Percentiles rank a stretch among this genome's conserved stretches.
Conservation (phyloP, 2,888 invertebrate genomes). For the Mythimna ferrago region DNA sequence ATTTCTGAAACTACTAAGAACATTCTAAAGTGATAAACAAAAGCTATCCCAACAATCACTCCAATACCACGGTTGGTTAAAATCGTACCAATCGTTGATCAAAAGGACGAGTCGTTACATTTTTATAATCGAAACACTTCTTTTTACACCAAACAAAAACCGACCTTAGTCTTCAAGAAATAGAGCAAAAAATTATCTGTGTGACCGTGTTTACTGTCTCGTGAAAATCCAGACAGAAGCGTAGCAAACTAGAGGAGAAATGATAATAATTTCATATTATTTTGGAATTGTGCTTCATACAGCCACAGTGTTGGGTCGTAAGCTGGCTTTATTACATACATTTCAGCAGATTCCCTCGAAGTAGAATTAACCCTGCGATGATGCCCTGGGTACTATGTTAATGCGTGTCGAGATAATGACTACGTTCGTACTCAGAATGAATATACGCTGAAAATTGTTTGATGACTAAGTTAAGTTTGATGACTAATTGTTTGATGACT, state of each 20-base stretch:
- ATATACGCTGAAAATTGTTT: slow-evolving; percentile 53
- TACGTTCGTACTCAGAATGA: slow-evolving; percentile 35
- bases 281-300: slow-evolving; percentile 66
- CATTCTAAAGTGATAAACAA: slow-evolving; percentile 51
- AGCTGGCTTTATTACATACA: slow-evolving; percentile 67
- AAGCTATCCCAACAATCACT: slow-evolving; percentile 48
- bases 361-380: slow-evolving; percentile 64
- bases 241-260: slow-evolving; percentile 60
- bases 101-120: slow-evolving; percentile 52
- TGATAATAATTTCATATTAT: slow-evolving; percentile 70
- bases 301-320: slow-evolving; percentile 63
- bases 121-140: slow-evolving; percentile 60
- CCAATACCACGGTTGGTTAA: slow-evolving; percentile 58
- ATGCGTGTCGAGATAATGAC: slow-evolving; percentile 59
- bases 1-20: slow-evolving; percentile 4
- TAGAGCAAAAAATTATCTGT: slow-evolving; percentile 33
- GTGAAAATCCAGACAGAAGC: slow-evolving; percentile 63
- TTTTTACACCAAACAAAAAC: slow-evolving; percentile 28
- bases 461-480: slow-evolving; percentile 23
- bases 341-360: slow-evolving; percentile 66
- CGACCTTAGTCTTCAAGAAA: slow-evolving; percentile 15
- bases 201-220: slow-evolving; percentile 57
- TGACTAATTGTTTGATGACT: no score
- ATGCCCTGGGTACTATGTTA: slow-evolving; percentile 56
- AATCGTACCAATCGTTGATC: slow-evolving; percentile 58